Evolutionary conservation across 2,797 vertebrate genomes (phyloP), one percentile per base, ranked within the genome.

Genomic region (Loriculus beryllinus): DNA sequence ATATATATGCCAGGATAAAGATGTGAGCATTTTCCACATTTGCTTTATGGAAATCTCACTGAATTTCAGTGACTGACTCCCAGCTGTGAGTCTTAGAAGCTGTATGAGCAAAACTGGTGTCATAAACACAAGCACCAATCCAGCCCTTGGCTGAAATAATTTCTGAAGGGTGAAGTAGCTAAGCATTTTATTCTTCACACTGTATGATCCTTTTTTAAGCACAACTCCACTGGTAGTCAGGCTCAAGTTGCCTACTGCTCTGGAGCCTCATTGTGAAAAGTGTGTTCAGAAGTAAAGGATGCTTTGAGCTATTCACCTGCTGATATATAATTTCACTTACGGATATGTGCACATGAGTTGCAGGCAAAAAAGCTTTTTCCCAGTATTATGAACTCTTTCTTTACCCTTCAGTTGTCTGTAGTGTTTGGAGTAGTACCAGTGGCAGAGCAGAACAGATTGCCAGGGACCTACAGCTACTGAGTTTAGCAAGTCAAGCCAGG

Each of bases 401-500:
- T 78, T 39, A 51, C 87, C 40, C 59, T 82, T 70, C 39, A 71
- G 31, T n/a, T 86, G 35, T 75, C 70, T 59, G 25, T 48, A 51
- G 25, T 26, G 43, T 49, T 90, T 35, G 59, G 63, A 82, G 63
- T 33, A 59, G 64, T 78, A 67, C 40, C 68, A 69, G 43, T 81
- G 37, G 31, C 48, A 62, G 59, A 80, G n/a, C 31, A 86, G 75
- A 84, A 79, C 42, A 84, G 69, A n/a, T 62, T 91, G 42, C 65
- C 23, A 65, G 65, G 70, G 69, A 77, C 52, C 31, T 23, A 80
- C 1, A 3, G 60, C 43, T 84, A 26, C 64, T 33, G 31, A 91
- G 69, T 83, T 83, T 52, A 88, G 65, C 54, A 56, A 0, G 12
- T 85, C 40, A 43, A 69, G 39, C 40, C 33, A 69, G 45, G 42